Conservation (phyloP, 1,140 invertebrate genomes). For the Drosophila ananassae region DNA sequence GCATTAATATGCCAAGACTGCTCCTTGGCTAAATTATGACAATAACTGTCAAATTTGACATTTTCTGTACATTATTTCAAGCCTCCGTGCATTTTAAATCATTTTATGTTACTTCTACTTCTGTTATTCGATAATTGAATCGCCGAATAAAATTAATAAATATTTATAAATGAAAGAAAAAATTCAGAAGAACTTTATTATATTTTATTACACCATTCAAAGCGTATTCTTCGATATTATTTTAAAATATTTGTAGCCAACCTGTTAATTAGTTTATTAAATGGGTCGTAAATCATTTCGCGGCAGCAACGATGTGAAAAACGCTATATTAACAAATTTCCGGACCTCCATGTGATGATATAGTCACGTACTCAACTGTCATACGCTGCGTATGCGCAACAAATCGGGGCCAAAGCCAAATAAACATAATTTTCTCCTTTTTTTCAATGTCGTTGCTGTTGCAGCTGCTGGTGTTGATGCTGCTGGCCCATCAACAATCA, state of each 20-base stretch:
- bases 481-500: slow-evolving; percentile 67
- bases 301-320: slow-evolving; percentile 21
- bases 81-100: neutral
- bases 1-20: slow-evolving; percentile 58
- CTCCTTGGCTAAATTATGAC: slow-evolving; percentile 27
- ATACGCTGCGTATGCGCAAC: slow-evolving; percentile 67
- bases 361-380: slow-evolving; percentile 61
- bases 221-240: neutral
- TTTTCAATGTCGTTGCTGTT: slow-evolving; percentile 11
- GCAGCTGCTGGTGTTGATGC: slow-evolving; percentile 12
- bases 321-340: slow-evolving; percentile 61
- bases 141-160: neutral
- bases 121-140: neutral
- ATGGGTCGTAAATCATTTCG: slow-evolving; percentile 15
- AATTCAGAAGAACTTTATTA: too few species aligned
- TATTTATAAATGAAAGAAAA: too few species aligned
- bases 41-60: slow-evolving; percentile 65
- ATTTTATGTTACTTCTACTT: too few species aligned
- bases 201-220: neutral
- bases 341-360: slow-evolving; percentile 58
- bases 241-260: neutral
- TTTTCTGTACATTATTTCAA: slow-evolving; percentile 7
- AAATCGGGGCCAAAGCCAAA: slow-evolving; percentile 66
- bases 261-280: slow-evolving; percentile 23
- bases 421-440: slow-evolving; percentile 69